phyloP scores from a whole-genome alignment of 2,113 vertebrate genomes.

The Macroglossus sobrinus region DNA sequence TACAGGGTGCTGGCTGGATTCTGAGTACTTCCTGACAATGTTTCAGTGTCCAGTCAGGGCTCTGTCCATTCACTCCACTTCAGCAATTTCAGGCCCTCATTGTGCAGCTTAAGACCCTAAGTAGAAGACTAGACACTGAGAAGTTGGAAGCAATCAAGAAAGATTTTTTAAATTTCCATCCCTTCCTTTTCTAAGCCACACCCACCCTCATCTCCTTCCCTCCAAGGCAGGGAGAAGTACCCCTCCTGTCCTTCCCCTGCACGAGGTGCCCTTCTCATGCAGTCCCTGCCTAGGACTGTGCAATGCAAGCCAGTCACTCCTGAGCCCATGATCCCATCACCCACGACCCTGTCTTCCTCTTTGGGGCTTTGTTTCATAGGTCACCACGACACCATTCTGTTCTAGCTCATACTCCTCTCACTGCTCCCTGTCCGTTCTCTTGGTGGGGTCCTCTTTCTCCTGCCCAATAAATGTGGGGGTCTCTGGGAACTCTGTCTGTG shows the following conservation, averaged over 20 bases:
- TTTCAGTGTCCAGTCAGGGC: rapidly evolving
- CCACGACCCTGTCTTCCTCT: neutral
- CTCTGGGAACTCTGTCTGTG: neutral
- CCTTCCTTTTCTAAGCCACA: neutral
- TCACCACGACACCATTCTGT: rapidly evolving
- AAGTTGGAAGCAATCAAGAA: neutral
- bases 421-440: neutral
- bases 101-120: neutral
- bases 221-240: neutral
- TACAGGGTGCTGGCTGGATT: rapidly evolving
- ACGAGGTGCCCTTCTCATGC: rapidly evolving
- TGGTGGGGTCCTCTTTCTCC: neutral
- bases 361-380: neutral
- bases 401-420: neutral
- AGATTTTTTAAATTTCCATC: neutral
- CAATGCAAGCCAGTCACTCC: rapidly evolving
- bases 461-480: no score
- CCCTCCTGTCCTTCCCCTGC: neutral
- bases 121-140: neutral
- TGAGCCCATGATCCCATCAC: rapidly evolving
- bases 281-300: neutral
- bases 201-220: neutral
- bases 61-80: neutral
- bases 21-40: rapidly evolving
- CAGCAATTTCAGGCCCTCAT: neutral